Evolutionary conservation across 2,888 invertebrate genomes (phyloP).

Genomic region (Resseliella maxima): DNA sequence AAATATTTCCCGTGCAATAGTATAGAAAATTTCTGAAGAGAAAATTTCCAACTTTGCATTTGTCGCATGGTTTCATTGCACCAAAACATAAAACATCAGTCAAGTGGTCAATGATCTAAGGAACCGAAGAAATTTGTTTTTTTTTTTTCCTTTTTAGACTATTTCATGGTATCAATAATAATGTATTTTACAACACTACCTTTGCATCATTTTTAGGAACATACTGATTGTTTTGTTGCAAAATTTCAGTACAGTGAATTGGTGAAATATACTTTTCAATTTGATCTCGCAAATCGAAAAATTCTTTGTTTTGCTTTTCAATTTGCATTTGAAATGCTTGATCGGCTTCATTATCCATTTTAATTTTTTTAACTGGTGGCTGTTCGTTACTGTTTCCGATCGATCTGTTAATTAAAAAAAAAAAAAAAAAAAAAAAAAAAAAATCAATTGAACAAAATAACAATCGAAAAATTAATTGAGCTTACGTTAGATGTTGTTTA

Average conservation of each 20-base stretch:
- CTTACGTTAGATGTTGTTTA: no score
- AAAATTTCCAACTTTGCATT: constrained; percentile 73
- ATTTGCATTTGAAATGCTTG: no score
- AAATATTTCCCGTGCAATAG: constrained; percentile 83
- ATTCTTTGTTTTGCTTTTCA: constrained; percentile 76
- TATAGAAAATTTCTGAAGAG: constrained; percentile 81
- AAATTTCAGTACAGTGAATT: constrained; percentile 72
- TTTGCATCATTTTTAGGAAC: constrained; percentile 75
- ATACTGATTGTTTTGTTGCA: constrained; percentile 79
- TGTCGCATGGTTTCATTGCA: constrained; percentile 77
- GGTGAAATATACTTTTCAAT: constrained; percentile 73
- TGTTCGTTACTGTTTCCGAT: no score
- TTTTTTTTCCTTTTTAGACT: not conserved
- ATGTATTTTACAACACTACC: constrained; percentile 67
- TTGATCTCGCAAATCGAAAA: constrained; percentile 73
- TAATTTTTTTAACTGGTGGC: no score
- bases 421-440: no score
- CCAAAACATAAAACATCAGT: constrained; percentile 93
- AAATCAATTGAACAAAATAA: no score
- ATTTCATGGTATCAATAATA: not conserved
- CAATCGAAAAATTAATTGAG: no score
- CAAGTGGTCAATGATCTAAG: constrained; percentile 78
- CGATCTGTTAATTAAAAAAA: no score
- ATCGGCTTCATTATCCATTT: no score
- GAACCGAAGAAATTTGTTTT: not conserved